Percentiles rank a stretch among this genome's conserved stretches.
Evolutionary conservation across 1,140 invertebrate genomes (phyloP).

Genomic region (Fopius arisanus): DNA sequence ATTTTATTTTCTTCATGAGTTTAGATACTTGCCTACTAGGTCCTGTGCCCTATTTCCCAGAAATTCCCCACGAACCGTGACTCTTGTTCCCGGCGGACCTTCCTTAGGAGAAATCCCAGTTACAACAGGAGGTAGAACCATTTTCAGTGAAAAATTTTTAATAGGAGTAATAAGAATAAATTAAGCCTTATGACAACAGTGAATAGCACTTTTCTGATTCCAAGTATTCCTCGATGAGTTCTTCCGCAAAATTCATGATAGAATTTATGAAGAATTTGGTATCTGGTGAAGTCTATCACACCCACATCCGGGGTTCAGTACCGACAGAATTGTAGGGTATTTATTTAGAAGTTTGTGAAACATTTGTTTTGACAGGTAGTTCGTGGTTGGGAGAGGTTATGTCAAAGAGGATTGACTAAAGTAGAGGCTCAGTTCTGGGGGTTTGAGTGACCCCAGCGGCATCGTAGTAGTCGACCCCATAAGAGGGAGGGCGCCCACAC

Average conservation of each 20-base stretch:
- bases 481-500: no score
- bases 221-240: not conserved
- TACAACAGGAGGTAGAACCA: conserved; percentile 85
- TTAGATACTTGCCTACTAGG: conserved; percentile 76
- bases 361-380: conserved; percentile 3
- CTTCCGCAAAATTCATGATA: not conserved
- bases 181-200: not conserved
- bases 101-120: conserved; percentile 98
- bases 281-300: not conserved
- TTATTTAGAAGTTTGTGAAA: not conserved
- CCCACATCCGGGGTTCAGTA: not conserved
- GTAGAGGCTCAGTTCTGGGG: no score
- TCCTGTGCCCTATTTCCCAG: conserved; percentile 86
- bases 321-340: not conserved
- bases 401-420: no score
- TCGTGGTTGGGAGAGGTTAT: not conserved
- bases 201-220: not conserved
- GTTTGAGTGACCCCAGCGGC: no score
- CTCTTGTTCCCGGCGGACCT: conserved; percentile 94
- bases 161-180: not conserved
- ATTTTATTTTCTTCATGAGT: not conserved
- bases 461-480: no score
- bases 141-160: conserved; percentile 47
- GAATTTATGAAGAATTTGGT: not conserved
- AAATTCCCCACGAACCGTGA: conserved; percentile 96